Evolutionary conservation across 1,140 invertebrate genomes (phyloP).

Genomic region (Plutomurus gul): DNA sequence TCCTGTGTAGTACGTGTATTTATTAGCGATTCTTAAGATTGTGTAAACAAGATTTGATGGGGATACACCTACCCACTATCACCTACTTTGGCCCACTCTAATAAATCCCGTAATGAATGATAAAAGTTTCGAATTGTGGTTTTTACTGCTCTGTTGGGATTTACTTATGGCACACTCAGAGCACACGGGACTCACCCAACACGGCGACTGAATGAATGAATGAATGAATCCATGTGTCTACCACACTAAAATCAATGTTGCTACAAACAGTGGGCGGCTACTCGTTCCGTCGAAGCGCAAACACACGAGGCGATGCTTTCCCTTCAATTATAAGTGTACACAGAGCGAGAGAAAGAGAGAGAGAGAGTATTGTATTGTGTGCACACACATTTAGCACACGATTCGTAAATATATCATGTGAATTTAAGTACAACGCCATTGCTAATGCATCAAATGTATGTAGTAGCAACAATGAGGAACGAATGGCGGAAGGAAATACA

Average conservation of each 20-base stretch:
- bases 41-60: too few species aligned
- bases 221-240: not conserved
- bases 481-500: conserved; percentile 20
- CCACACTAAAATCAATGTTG: not conserved
- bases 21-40: too few species aligned
- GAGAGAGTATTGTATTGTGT: not conserved
- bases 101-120: too few species aligned
- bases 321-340: not conserved
- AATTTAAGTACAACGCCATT: not conserved
- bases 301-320: not conserved
- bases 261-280: too few species aligned
- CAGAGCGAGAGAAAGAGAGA: too few species aligned
- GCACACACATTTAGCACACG: not conserved
- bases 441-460: not conserved
- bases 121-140: not conserved
- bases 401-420: not conserved
- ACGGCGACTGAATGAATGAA: not conserved
- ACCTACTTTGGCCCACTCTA: too few species aligned
- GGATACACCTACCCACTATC: too few species aligned
- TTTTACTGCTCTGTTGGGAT: not conserved
- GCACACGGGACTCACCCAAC: too few species aligned
- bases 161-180: not conserved
- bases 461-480: not conserved
- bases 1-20: too few species aligned
- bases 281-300: not conserved